Evolutionary conservation across 2,113 vertebrate species (phyloP), one percentile per base, ranked within the genome.

Genomic region (Menidia beryllina): DNA sequence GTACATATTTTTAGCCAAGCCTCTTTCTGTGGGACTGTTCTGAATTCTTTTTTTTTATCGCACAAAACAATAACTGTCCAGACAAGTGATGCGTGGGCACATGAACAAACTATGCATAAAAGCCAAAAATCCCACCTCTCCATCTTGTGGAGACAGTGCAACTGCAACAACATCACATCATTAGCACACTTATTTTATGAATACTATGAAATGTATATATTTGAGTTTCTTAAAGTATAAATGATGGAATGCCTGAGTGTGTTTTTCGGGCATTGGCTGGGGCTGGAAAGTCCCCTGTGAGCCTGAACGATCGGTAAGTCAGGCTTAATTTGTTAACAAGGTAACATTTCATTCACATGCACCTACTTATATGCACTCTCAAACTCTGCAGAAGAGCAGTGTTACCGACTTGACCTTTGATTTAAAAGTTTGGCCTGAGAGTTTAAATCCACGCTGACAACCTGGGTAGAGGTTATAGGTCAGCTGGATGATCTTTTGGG

Each of bases 261-360:
- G 61, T 79, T 55, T 76, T 52, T 81, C n/a, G 25, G 69, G 66
- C 38, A 20, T 43, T n/a, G 30, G 45, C 53, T 55, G 23, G 24
- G 53, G 64, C 13, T 2, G 50, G 75, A 84, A 89, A 87, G 41
- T 80, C 53, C 59, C 84, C n/a, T 30, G 48, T 26, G 20, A 70
- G 51, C 21, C 38, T 23, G n/a, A 60, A 56, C 52, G 71, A 84
- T 83, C 70, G 75, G 70, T 2, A 30, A 77, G 65, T 62, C 59
- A 47, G 39, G 4, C 34, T 47, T 84, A 81, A 90, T 83, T 87
- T 79, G 77, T 83, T 87, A 88, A 87, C 74, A 86, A 76, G 72
- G 59, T 78, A 74, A 66, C 70, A 39, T 80, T 83, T 88, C 19
- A 67, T 76, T 27, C 73, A 77, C 63, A 60, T 56, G 57, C 39